Base-by-base conservation (phyloP, 2,888 invertebrate genomes). In the Sinodicranocentrus sp. region DNA sequence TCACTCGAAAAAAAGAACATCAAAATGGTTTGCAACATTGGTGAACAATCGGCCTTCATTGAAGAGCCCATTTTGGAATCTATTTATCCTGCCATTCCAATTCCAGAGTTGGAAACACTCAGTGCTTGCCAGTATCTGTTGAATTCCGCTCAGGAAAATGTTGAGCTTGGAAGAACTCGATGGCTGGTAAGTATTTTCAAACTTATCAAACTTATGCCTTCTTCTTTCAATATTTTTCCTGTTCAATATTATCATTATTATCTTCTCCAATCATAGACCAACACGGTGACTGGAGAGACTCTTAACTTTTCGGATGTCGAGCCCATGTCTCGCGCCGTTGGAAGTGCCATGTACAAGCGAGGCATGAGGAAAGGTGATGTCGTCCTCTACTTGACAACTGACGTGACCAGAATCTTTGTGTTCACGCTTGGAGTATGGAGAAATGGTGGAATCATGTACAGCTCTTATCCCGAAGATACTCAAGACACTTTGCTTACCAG, bases 301-400 rank as follows among this genome's bases (percentile, higher is more conserved):
- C 77, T 86, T 6, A 71, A n/a, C 10, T 87, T 87, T 59, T 52
- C 85, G 2, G 88, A 88, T 43, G 84, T 85, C 15, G 88, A 88
- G 33, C 86, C 86, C 0, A 75, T 87, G 77, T 80, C 85, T 1
- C 39, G 76, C 8, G 39, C 54, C 2, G 84, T 82, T 15, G 87
- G 84, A 0, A 87, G 87, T 77, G 86, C 86, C 10, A 85, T 88
- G 85, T 43, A 57, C 39, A 85, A 86, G 44, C 78, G 86, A 1
- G 88, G 88, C 8, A 88, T 88, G 88, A 44, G 21, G 17, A 88
- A 88, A 63, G 88, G 88, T 13, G 84, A 84, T 70, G 84, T 88
- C 5, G 85, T 84, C n/a, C 65, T 88, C 15, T 88, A 88, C 84
- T 70, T 87, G 84, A 87, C 88, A 13, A 83, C 80, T 10, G 86